Evolutionary conservation across 2,888 invertebrate genomes (phyloP).

Genomic region (Idaea biselata): DNA sequence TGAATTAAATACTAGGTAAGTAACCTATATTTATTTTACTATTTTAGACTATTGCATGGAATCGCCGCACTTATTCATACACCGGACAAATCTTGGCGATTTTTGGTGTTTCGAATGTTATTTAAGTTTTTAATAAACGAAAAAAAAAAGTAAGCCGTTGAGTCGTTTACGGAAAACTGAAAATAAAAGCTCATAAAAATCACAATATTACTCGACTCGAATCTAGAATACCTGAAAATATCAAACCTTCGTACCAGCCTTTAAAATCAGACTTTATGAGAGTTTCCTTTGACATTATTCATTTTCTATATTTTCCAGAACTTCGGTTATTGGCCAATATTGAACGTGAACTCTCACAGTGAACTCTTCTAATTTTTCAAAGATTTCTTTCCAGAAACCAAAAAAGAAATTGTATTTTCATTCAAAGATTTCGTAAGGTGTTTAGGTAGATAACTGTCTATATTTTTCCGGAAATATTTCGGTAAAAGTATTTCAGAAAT

Average conservation of each 20-base stretch:
- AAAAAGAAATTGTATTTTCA: not conserved
- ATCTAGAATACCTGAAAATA: not conserved
- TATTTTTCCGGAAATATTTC: not conserved
- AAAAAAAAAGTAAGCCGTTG: too few relatives aligned
- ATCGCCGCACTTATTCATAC: too few relatives aligned
- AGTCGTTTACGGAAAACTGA: not conserved
- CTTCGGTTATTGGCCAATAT: constrained; percentile 8
- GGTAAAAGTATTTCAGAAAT: not conserved
- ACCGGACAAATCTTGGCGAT: too few relatives aligned
- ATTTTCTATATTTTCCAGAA: not conserved
- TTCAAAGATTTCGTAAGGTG: not conserved
- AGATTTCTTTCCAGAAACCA: not conserved
- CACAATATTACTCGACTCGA: not conserved
- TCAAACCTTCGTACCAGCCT: not conserved
- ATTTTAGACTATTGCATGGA: too few relatives aligned
- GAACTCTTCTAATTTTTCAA: constrained; percentile 3
- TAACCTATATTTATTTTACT: too few relatives aligned
- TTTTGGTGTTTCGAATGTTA: too few relatives aligned
- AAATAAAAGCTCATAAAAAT: not conserved
- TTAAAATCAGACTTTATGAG: constrained; percentile 5
- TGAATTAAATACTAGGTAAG: too few relatives aligned
- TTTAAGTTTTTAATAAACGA: too few relatives aligned
- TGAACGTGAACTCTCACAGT: constrained; percentile 3
- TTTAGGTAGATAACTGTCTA: too few relatives aligned
- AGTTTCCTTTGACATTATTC: not conserved